A percentile compares a stretch with the other conserved stretches of the same genome.
These are phyloP conservation scores for Hypsibius dujardini DNA, from an alignment of 1,140 invertebrate species.

Conservation along the genomic window DNA sequence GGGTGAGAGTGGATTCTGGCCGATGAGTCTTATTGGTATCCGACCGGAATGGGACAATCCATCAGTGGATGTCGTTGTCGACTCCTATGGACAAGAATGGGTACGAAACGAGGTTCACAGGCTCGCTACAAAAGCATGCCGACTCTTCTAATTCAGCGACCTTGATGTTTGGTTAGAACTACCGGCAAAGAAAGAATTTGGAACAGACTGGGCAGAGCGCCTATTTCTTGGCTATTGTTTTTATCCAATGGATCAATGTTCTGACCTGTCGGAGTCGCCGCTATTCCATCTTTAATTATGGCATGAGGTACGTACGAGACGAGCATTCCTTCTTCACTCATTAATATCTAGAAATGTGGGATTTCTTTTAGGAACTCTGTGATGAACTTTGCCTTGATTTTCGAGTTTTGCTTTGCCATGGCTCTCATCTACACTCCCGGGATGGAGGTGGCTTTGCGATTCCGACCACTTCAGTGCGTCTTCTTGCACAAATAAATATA, in stretches of 20 bases:
- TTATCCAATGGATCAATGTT: constrained; percentile 1
- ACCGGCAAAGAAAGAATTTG: not conserved
- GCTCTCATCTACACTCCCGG: constrained; percentile 30
- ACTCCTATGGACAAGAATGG: not conserved
- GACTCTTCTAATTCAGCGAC: not conserved
- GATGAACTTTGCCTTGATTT: constrained; percentile 22
- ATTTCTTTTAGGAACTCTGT: constrained; percentile 22
- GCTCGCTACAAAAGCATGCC: no score
- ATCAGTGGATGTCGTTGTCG: not conserved
- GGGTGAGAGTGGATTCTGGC: not conserved
- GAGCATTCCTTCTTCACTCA: not conserved
- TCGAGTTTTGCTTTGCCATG: constrained; percentile 27
- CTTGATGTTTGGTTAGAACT: not conserved
- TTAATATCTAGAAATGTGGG: not conserved
- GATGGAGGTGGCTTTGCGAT: constrained; percentile 28
- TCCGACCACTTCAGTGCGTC: no score
- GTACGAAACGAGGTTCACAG: no score
- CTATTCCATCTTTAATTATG: constrained; percentile 1
- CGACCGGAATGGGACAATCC: constrained; percentile 8
- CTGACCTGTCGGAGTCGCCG: not conserved
- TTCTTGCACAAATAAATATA: no score
- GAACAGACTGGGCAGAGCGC: not conserved
- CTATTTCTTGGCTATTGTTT: not conserved
- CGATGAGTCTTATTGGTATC: not conserved
- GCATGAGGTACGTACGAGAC: constrained; percentile 3